Percentiles rank a stretch among this genome's conserved stretches.
Evolutionary conservation across 2,888 invertebrate species (phyloP).

Genomic region (Chromoteleia sp.): DNA sequence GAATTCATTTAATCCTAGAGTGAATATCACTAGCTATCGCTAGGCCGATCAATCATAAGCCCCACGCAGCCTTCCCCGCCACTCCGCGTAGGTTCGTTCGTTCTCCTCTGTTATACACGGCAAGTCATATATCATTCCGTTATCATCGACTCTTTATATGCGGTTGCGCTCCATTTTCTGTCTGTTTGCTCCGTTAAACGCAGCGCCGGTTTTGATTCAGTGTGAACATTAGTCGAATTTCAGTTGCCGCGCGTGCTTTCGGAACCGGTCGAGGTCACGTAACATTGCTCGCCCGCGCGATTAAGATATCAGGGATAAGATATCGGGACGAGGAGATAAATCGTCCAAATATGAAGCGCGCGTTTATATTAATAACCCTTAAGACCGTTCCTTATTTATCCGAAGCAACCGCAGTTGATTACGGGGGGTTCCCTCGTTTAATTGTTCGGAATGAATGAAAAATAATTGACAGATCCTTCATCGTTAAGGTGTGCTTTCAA

Average conservation of each 20-base stretch:
- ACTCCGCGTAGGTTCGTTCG: conserved; percentile 72
- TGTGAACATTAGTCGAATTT: conserved; percentile 83
- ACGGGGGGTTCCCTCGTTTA: conserved; percentile 16
- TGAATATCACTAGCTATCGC: conserved; percentile 83
- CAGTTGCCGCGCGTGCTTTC: conserved; percentile 77
- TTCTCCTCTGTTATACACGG: conserved; percentile 81
- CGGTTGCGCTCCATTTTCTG: conserved; percentile 85
- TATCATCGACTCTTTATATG: conserved; percentile 85
- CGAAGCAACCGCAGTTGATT: conserved; percentile 6
- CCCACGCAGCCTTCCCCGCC: conserved; percentile 69
- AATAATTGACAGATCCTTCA: not conserved
- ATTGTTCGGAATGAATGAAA: conserved; percentile 6
- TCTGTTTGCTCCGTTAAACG: conserved; percentile 82
- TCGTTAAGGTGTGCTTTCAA: no score
- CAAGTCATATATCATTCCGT: conserved; percentile 85
- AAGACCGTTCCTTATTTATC: conserved; percentile 39
- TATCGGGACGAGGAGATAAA: conserved; percentile 38
- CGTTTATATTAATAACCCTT: conserved; percentile 52
- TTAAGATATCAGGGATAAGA: conserved; percentile 67
- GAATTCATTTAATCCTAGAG: conserved; percentile 84
- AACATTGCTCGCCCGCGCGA: conserved; percentile 57
- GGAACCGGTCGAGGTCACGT: conserved; percentile 64
- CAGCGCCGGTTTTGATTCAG: conserved; percentile 79
- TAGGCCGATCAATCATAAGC: conserved; percentile 83
- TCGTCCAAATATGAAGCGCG: conserved; percentile 35